A percentile compares a stretch with the other conserved stretches of the same genome.
These are phyloP conservation scores for Pyralis farinalis DNA, from an alignment of 2,888 invertebrate genomes.

Conservation along the genomic window DNA sequence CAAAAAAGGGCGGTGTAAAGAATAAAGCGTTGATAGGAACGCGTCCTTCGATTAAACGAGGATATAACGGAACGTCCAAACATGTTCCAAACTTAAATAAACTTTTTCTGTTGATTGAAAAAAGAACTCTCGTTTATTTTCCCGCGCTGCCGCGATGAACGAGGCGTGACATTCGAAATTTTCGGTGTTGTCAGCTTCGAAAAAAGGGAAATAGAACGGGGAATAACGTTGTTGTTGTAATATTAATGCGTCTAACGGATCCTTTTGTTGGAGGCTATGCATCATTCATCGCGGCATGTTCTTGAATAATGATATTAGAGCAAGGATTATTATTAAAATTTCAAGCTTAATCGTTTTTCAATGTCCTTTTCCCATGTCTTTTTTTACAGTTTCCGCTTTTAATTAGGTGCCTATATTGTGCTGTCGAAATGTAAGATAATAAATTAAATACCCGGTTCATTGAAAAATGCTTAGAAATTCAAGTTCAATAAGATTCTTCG, in stretches of 20 bases:
- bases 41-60: constrained; percentile 57
- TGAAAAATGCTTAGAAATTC: too few relatives aligned
- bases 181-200: constrained; percentile 63
- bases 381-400: constrained; percentile 6
- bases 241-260: constrained; percentile 75
- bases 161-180: constrained; percentile 77
- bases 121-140: constrained; percentile 64
- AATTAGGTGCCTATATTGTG: constrained; percentile 10
- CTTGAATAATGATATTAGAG: constrained; percentile 48
- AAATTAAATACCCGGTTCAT: not conserved
- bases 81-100: constrained; percentile 55
- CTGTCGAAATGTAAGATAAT: constrained; percentile 4
- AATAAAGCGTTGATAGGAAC: constrained; percentile 39
- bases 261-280: constrained; percentile 56
- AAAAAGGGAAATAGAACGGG: constrained; percentile 52
- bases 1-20: constrained; percentile 34
- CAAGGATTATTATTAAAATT: constrained; percentile 40
- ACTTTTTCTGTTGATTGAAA: constrained; percentile 58
- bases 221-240: constrained; percentile 65
- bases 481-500: too few relatives aligned
- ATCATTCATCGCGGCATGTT: constrained; percentile 32
- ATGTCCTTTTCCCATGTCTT: constrained; percentile 1
- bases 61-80: constrained; percentile 61
- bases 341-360: constrained; percentile 4
- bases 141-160: constrained; percentile 65